phyloP scores from a whole-genome alignment of 2,113 vertebrate genomes.

The Coregonus clupeaformis region DNA sequence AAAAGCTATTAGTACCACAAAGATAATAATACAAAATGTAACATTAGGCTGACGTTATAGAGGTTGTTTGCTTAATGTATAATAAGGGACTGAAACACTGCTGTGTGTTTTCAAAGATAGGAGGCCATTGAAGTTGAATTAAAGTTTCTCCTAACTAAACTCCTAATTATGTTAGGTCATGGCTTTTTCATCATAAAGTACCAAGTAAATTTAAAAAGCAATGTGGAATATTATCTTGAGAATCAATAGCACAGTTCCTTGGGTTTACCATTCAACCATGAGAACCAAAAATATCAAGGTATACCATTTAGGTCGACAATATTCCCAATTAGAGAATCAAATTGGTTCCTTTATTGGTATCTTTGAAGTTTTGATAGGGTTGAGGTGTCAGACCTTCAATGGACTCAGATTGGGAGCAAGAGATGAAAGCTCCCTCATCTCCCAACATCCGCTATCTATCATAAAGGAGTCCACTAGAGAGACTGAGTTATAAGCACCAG shows the following conservation, averaged over 20 bases:
- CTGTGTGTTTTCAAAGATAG: not conserved
- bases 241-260: not conserved
- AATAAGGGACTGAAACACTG: not conserved
- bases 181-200: not conserved
- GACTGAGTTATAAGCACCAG: conserved; percentile 30
- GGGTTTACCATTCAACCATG: not conserved
- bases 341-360: conserved; percentile 31
- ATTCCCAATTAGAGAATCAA: conserved; percentile 55
- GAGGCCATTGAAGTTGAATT: not conserved
- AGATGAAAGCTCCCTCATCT: conserved; percentile 59
- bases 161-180: not conserved
- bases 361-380: conserved; percentile 53
- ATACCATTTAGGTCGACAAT: not conserved
- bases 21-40: conserved; percentile 8
- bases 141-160: not conserved
- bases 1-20: conserved; percentile 6
- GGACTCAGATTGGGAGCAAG: conserved; percentile 33
- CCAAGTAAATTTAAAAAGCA: not conserved
- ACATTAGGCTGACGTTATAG: not conserved
- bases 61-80: conserved; percentile 18
- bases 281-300: not conserved
- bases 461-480: conserved; percentile 51
- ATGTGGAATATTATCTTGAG: not conserved
- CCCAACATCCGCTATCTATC: conserved; percentile 46
- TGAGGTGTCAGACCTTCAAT: conserved; percentile 22